These are phyloP conservation scores for Melanophora roralis DNA, from an alignment of 2,888 invertebrate species.

Conservation along the genomic window DNA sequence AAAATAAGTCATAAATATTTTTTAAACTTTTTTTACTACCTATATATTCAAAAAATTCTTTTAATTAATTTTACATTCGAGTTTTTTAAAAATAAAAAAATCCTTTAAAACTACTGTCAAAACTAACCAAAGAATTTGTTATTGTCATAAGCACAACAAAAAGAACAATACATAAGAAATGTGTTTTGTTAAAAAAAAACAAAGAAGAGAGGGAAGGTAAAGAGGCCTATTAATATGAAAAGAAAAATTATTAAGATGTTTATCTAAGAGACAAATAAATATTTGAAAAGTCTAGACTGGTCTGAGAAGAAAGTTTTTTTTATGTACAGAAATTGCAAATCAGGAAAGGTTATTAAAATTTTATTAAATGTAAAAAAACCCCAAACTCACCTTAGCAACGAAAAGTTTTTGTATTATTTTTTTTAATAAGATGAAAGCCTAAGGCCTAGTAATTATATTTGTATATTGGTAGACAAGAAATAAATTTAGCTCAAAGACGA, in stretches of 20 bases:
- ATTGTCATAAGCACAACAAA: no score
- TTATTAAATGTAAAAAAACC: no score
- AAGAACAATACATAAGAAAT: not conserved
- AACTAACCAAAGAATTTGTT: conserved; percentile 7
- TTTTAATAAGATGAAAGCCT: no score
- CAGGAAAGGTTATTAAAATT: conserved; percentile 20
- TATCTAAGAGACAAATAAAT: conserved; percentile 18
- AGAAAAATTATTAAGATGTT: conserved; percentile 38
- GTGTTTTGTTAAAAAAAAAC: not conserved
- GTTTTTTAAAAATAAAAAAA: not conserved
- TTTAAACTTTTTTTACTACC: no score
- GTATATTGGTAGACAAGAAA: no score
- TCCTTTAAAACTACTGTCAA: conserved; percentile 33
- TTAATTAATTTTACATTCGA: no score
- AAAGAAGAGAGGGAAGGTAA: not conserved
- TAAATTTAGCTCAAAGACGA: no score
- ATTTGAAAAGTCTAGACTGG: conserved; percentile 37
- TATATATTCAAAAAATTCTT: no score
- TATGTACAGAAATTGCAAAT: not conserved
- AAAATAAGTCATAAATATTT: no score
- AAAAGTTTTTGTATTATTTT: no score
- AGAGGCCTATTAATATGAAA: not conserved
- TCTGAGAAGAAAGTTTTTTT: not conserved
- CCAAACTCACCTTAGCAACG: no score
- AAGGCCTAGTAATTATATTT: no score